Conservation (phyloP, 2,888 invertebrate genomes). For the Tetramorium bicarinatum region DNA sequence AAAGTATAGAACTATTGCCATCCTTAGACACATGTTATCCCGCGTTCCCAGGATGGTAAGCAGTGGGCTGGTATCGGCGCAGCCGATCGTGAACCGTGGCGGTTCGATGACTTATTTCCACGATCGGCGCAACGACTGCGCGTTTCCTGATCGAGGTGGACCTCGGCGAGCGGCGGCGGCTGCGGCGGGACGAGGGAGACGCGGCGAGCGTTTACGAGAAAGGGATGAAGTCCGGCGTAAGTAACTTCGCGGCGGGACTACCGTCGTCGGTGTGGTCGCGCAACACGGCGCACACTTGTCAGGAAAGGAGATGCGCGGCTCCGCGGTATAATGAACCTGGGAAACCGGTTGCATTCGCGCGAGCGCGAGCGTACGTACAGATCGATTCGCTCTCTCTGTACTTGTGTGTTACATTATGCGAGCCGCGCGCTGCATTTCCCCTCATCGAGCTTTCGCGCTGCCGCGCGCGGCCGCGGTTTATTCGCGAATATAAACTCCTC, state of each 20-base stretch:
- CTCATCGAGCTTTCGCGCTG: constrained; percentile 70
- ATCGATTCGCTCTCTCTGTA: constrained; percentile 77
- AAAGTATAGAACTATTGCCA: constrained; percentile 53
- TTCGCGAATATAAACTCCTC: constrained; percentile 45
- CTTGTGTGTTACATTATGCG: constrained; percentile 76
- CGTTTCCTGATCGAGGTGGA: constrained; percentile 68
- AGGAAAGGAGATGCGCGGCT: constrained; percentile 84
- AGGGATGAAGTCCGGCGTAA: constrained; percentile 76
- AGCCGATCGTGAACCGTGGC: constrained; percentile 60
- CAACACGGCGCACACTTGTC: constrained; percentile 81
- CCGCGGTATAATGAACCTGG: constrained; percentile 85
- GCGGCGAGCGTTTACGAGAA: constrained; percentile 70
- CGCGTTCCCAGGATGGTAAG: constrained; percentile 43
- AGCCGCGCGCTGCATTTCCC: constrained; percentile 63
- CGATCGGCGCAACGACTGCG: constrained; percentile 58
- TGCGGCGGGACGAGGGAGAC: constrained; percentile 13
- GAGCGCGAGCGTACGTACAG: constrained; percentile 75
- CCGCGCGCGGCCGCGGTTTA: constrained; percentile 39
- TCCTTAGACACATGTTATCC: constrained; percentile 67
- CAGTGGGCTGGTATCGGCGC: constrained; percentile 51
- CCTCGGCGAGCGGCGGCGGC: constrained; percentile 52
- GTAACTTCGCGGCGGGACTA: constrained; percentile 70
- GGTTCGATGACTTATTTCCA: constrained; percentile 73
- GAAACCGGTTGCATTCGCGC: constrained; percentile 85
- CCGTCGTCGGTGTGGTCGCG: constrained; percentile 69